Conservation (phyloP, 2,113 vertebrate species). For the Progne subis region DNA sequence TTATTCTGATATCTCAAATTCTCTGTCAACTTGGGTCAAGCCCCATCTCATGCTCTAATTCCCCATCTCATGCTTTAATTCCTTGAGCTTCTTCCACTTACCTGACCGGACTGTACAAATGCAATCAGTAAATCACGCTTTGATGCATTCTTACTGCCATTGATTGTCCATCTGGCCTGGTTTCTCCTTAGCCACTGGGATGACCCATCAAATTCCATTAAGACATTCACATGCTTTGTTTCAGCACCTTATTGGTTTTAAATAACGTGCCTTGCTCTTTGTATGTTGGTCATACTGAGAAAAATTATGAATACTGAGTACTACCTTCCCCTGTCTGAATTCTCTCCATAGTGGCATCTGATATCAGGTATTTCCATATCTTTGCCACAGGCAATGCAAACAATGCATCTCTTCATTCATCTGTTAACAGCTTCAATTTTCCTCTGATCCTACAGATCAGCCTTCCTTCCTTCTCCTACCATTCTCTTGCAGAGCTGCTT, state of each 20-base stretch:
- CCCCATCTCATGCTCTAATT: background rate
- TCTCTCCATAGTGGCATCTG: background rate
- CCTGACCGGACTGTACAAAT: background rate
- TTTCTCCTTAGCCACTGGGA: background rate
- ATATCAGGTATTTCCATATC: background rate
- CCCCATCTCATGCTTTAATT: background rate
- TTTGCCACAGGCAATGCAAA: slow-evolving; percentile 2
- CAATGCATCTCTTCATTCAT: background rate
- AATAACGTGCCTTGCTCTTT: background rate
- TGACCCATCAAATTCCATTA: background rate
- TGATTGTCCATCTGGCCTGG: background rate
- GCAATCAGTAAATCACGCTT: background rate
- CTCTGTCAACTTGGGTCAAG: background rate
- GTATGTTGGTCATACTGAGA: background rate
- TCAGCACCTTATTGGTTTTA: background rate
- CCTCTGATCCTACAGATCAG: background rate
- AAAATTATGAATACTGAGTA: background rate
- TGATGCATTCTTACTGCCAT: background rate
- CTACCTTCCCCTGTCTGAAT: background rate
- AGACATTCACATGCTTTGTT: background rate
- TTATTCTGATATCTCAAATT: background rate
- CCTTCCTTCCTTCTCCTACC: background rate
- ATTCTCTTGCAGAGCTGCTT: background rate
- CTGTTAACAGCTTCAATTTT: background rate
- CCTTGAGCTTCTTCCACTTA: background rate